Evolutionary conservation across 2,113 vertebrate genomes (phyloP).

Genomic region (Callionymus lyra): DNA sequence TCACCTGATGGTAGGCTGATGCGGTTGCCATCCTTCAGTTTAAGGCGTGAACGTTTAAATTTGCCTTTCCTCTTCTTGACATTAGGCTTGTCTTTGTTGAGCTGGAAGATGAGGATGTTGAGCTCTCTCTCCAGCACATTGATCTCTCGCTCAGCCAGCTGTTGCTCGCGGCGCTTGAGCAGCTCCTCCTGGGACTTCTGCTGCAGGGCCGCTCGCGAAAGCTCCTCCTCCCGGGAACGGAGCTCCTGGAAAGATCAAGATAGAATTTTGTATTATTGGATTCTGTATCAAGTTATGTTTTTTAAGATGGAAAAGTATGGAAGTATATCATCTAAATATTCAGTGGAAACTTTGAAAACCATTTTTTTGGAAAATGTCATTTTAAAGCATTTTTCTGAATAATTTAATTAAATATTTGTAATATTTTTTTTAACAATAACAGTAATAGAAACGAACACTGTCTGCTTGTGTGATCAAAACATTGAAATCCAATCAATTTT

Average conservation of each 20-base stretch:
- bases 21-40: slow-evolving; percentile 88
- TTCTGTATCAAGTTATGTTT: background rate
- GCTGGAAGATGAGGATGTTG: slow-evolving; percentile 91
- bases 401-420: too few relatives aligned
- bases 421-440: too few relatives aligned
- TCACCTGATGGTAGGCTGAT: slow-evolving; percentile 93
- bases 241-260: slow-evolving; percentile 71
- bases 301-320: too few relatives aligned
- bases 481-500: too few relatives aligned
- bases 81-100: slow-evolving; percentile 90
- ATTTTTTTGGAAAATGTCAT: background rate
- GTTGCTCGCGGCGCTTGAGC: slow-evolving; percentile 85
- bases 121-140: slow-evolving; percentile 90
- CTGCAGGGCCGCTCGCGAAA: slow-evolving; percentile 84
- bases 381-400: too few relatives aligned
- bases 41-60: slow-evolving; percentile 83
- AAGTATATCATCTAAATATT: too few relatives aligned
- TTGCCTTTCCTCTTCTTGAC: slow-evolving; percentile 93
- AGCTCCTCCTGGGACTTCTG: slow-evolving; percentile 92
- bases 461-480: too few relatives aligned
- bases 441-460: too few relatives aligned
- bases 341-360: background rate
- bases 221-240: slow-evolving; percentile 86
- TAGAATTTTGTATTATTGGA: background rate
- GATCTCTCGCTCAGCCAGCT: slow-evolving; percentile 85